Base-by-base conservation (phyloP, 1,140 invertebrate species). In the Agraylea sexmaculata region DNA sequence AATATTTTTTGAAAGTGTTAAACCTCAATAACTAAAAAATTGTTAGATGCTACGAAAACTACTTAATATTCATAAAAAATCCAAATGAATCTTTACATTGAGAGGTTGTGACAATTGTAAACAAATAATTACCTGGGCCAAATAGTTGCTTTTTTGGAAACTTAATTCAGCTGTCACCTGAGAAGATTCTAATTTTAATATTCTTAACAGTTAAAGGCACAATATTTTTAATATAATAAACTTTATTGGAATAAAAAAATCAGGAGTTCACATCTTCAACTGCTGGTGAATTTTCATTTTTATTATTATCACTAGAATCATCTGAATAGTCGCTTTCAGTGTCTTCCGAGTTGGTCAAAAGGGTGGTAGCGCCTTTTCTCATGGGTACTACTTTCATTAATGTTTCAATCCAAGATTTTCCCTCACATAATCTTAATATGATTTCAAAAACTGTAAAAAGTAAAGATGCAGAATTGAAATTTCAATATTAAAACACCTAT, bases 401-500 rank as follows among this genome's bases (percentile, higher is more conserved):
- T 5, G 88, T 75, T 36, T 90, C 76, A 58, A 83, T 76, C 89
- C 93, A 98, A 25, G 75, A 68, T 53, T 77, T 69, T 1, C 80
- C 85, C 60, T 87, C 78, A 11, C 76, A 75, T 22, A 87, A 75
- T 47, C 73, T 69, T 8, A 90, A 57, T 13, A 98, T 57, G 50
- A 97, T 92, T 65, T 93, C 86, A 65, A 93, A 97, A 11, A 97
- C 88, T 89, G 56, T 45, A 81, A 82, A 54, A 46, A 22, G 13
- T 33, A 34, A 4, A 32, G 25, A 33, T 27, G 19, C 39, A 35
- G 38, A 43, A 40, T 38, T 41, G 40, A 42, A 37, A n/a, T 45
- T n/a, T n/a, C n/a, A n/a, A n/a, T n/a, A n/a, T n/a, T n/a, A n/a
- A n/a, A n/a, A n/a, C n/a, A n/a, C n/a, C n/a, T n/a, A n/a, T 16